Percentiles rank a stretch among this genome's conserved stretches.
Evolutionary conservation across 53 echinoderm and acorn worm species (phyloP).

Genomic region (Holothuria scabra): DNA sequence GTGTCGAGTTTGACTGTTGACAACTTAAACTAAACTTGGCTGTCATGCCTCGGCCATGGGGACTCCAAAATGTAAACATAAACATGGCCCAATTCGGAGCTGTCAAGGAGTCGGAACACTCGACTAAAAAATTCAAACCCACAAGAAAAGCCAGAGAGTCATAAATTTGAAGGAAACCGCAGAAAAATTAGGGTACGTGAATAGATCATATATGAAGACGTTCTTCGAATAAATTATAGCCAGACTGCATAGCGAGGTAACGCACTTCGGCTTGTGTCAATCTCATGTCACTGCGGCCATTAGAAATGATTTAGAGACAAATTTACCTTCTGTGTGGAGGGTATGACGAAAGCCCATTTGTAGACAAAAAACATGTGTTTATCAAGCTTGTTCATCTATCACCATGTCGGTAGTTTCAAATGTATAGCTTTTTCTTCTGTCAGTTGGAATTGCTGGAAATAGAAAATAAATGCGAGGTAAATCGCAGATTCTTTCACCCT

Average conservation of each 20-base stretch:
- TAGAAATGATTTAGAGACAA: constrained; percentile 36
- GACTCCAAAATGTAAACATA: constrained; percentile 48
- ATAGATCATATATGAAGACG: constrained; percentile 46
- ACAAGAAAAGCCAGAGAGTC: not conserved
- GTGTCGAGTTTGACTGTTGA: constrained; percentile 25
- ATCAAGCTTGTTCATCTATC: constrained; percentile 28
- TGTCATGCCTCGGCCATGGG: constrained; percentile 38
- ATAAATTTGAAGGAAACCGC: constrained; percentile 27
- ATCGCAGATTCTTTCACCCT: too few species aligned
- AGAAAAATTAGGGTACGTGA: constrained; percentile 21
- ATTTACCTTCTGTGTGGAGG: constrained; percentile 33
- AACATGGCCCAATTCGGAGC: constrained; percentile 40
- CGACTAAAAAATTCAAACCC: constrained; percentile 6
- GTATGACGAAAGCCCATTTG: constrained; percentile 13
- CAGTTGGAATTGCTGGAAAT: too few species aligned
- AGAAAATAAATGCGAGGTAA: too few species aligned
- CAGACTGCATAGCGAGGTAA: not conserved
- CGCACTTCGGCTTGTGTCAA: constrained; percentile 36
- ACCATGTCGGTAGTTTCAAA: constrained; percentile 22
- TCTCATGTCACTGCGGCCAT: constrained; percentile 37
- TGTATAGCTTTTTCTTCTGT: constrained; percentile 2
- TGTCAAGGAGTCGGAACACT: constrained; percentile 7
- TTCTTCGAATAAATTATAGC: constrained; percentile 37
- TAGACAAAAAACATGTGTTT: constrained; percentile 43
- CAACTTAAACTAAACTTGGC: constrained; percentile 39